Conservation (phyloP, 2,797 vertebrate genomes). For the Hypotaenidia philippensis region DNA sequence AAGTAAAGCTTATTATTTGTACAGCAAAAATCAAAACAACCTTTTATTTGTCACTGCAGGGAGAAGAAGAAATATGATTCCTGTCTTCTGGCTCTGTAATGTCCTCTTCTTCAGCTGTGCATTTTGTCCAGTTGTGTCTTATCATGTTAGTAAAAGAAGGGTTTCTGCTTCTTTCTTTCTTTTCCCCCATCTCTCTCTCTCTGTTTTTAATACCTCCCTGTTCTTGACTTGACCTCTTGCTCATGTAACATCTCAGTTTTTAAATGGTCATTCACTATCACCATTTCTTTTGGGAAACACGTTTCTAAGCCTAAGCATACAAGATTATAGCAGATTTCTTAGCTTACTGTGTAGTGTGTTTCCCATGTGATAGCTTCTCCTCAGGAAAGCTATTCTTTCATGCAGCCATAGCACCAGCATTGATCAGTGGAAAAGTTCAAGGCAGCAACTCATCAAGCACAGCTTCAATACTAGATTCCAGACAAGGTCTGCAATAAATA, state of each 20-base stretch:
- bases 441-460: constrained; percentile 83
- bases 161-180: not conserved
- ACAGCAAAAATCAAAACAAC: constrained; percentile 75
- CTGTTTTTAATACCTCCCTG: constrained; percentile 6
- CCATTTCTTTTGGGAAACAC: constrained; percentile 64
- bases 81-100: constrained; percentile 62
- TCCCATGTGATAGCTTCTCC: constrained; percentile 74
- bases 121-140: constrained; percentile 52
- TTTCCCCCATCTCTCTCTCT: not conserved
- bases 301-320: constrained; percentile 66
- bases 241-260: constrained; percentile 68
- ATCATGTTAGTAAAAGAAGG: constrained; percentile 34
- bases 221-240: constrained; percentile 70
- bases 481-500: constrained; percentile 85
- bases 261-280: constrained; percentile 66
- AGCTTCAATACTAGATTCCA: constrained; percentile 82
- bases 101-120: constrained; percentile 50
- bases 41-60: constrained; percentile 76
- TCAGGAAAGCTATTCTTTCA: constrained; percentile 81
- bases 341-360: constrained; percentile 65
- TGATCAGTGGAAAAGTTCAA: constrained; percentile 87
- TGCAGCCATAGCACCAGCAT: constrained; percentile 78
- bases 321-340: constrained; percentile 71
- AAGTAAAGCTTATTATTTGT: constrained; percentile 78
- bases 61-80: constrained; percentile 77